phyloP scores from a whole-genome alignment of 2,888 invertebrate species.

The Calameuta pallipes region DNA sequence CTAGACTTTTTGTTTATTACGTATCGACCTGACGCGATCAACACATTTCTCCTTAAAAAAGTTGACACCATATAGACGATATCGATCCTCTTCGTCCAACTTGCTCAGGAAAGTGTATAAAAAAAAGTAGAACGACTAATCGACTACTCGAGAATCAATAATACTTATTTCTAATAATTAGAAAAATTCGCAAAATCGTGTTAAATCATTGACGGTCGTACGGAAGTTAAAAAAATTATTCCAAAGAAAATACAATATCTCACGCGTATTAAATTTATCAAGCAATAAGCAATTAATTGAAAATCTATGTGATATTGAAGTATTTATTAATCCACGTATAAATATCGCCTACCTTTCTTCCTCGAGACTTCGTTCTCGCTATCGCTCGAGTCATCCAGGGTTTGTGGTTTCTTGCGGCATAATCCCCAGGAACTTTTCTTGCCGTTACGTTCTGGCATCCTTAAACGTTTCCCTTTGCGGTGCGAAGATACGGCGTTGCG shows the following conservation, averaged over 20 bases:
- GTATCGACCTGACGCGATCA: background rate
- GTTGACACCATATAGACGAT: background rate
- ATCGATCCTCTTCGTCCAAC: background rate
- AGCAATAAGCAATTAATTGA: background rate
- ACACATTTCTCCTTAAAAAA: background rate
- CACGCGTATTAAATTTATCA: background rate
- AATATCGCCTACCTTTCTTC: background rate
- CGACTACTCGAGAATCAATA: background rate
- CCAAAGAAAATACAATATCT: background rate
- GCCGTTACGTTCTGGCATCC: conserved; percentile 7
- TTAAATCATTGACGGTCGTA: background rate
- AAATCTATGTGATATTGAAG: background rate
- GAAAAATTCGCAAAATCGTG: background rate
- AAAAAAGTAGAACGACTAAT: background rate
- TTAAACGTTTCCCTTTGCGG: background rate
- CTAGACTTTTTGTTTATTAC: no score
- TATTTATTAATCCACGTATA: background rate
- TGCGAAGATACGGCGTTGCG: background rate
- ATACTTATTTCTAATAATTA: no score
- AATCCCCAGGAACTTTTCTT: conserved; percentile 14
- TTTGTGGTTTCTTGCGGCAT: conserved; percentile 30
- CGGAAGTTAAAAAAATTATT: background rate
- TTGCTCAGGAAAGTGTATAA: background rate
- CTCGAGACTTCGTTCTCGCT: background rate
- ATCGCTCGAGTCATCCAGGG: conserved; percentile 9